Percentiles rank a stretch among this genome's conserved stretches.
phyloP scores from a whole-genome alignment of 2,113 vertebrate genomes.

The Chlamydotis undulata region DNA sequence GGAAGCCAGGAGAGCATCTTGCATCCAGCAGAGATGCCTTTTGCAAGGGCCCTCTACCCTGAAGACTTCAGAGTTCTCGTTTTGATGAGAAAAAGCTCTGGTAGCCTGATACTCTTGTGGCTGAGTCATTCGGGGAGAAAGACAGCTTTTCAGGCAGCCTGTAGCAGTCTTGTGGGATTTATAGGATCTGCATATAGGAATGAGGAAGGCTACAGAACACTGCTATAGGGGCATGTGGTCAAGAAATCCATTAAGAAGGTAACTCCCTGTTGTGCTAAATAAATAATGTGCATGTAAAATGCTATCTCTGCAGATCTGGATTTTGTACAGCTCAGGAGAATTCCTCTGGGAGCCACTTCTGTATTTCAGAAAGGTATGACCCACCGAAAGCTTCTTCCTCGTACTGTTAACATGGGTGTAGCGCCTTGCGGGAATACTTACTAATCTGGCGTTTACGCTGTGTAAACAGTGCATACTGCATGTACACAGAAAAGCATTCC shows the following conservation, averaged over 20 bases:
- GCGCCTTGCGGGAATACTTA: background rate
- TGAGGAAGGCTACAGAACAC: background rate
- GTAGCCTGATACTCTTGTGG: background rate
- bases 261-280: background rate
- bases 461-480: background rate
- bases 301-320: background rate
- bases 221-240: rapidly evolving
- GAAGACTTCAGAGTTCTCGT: background rate
- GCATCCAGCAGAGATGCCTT: background rate
- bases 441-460: background rate
- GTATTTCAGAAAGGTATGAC: background rate
- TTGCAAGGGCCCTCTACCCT: background rate
- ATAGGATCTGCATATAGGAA: rapidly evolving
- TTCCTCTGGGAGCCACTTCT: background rate
- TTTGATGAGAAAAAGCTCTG: background rate
- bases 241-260: background rate
- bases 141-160: background rate
- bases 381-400: background rate
- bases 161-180: background rate
- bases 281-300: rapidly evolving
- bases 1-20: background rate
- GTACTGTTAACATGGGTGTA: background rate
- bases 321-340: background rate
- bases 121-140: background rate
- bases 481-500: background rate